Base-by-base conservation (phyloP, 2,113 vertebrate genomes). In the Melospiza melodia region DNA sequence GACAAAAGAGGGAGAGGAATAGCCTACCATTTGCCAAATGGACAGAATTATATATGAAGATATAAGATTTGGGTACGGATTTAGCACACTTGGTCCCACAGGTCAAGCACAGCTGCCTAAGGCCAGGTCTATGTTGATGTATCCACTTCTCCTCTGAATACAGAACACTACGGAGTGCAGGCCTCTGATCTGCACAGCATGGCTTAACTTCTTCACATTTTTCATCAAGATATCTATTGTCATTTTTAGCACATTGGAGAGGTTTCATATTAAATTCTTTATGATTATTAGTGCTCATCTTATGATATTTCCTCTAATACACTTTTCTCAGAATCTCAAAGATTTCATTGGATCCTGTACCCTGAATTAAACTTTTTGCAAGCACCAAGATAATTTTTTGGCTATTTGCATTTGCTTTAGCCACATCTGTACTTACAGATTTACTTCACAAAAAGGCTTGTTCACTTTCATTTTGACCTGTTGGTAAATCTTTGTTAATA, bases 101-200 rank as follows among this genome's bases (percentile, higher is more conserved):
- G 13, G 10, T 71, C 4, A 9, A 74, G 27, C 10, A 54, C 48
- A 68, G 13, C 14, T 54, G 28, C 30, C 37, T 49, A 39, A 69
- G 57, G 11, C 13, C 46, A 71, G 11, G 15, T 68, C 9, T 25
- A 13, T 5, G 17, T 10, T 35, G 16, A 24, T n/a, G 19, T 27
- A 71, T 3, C 10, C 20, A 20, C 31, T 67, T 48, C 44, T 74
- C 5, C 55, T 57, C 15, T 72, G 15, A 72, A 58, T n/a, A 18
- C 2, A 2, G 30, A 57, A 49, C 15, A 8, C 6, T 24, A 1
- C 14, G 6, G 9, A 62, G 22, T 22, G 6, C 25, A 51, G 5
- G 9, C 18, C 46, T 58, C 12, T 35, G 3, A n/a, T 25, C 9
- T 63, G 23, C 6, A 9, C 27, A 65, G 28, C 11, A 58, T 73